Evolutionary conservation across 2,797 vertebrate genomes (phyloP).

Genomic region (Setipinna tenuifilis): DNA sequence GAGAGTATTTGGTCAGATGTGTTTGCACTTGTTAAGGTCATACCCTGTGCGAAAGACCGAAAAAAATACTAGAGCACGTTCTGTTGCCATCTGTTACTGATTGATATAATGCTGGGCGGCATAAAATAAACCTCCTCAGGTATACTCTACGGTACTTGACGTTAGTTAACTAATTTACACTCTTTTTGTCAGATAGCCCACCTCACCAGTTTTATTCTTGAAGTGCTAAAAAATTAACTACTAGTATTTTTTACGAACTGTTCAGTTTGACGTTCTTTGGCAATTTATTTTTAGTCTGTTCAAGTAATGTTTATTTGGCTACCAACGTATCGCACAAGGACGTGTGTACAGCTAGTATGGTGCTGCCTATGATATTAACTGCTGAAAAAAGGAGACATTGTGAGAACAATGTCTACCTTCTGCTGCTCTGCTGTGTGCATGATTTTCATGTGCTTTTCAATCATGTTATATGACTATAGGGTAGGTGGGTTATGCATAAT

Average conservation of each 20-base stretch:
- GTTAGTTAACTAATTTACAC: too few species aligned
- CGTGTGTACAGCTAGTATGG: neutral
- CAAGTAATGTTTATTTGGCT: neutral
- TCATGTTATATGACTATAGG: too few species aligned
- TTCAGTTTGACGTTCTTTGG: neutral
- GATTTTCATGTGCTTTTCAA: too few species aligned
- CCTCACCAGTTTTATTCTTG: neutral
- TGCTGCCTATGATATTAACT: neutral
- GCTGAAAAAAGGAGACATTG: neutral
- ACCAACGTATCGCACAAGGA: neutral
- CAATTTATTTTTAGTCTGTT: neutral
- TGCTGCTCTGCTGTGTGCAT: neutral
- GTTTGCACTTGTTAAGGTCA: constrained; percentile 10
- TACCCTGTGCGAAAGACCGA: neutral
- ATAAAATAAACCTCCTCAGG: neutral
- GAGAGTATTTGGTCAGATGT: neutral
- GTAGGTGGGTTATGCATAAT: too few species aligned
- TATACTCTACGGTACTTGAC: neutral
- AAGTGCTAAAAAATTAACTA: neutral
- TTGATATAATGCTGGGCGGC: neutral
- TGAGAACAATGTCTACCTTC: neutral
- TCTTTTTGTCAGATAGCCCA: neutral
- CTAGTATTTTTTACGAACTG: neutral
- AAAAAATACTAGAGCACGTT: neutral
- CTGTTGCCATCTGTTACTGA: neutral